Base-by-base conservation (phyloP, 2,888 invertebrate genomes). In the Clusia tigrina region DNA sequence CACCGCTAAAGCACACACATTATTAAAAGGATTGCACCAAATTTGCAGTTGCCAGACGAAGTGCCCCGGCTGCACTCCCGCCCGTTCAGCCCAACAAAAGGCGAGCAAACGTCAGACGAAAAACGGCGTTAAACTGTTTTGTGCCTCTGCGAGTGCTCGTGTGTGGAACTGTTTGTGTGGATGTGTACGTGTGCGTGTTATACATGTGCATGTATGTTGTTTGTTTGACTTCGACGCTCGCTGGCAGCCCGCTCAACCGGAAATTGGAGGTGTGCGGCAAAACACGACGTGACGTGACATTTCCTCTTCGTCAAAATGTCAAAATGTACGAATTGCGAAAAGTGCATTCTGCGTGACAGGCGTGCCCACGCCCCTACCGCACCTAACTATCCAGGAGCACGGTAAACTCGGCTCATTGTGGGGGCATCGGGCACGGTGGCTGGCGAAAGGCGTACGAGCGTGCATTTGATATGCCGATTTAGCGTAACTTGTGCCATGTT, bases 261-360 rank as follows among this genome's bases (percentile, higher is more conserved):
- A 83, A 83, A 83, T 83, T 81, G 81, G 81, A 83, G 83, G 83
- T 83, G 83, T 82, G 82, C 78, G 82, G 81, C 81, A 81, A 81
- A 83, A 82, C 82, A 81, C 82, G 80, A 83, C 81, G 82, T 83
- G 83, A 83, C 82, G 80, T 81, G 81, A 81, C 82, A 82, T 82
- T 83, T 83, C 83, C 83, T 83, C 78, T 78, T 79, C 77, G 80
- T 80, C 80, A 79, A 79, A 80, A 81, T 80, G 81, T 81, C 80
- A 81, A 81, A 81, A 80, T 78, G 74, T 75, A 73, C 56, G 26
- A 58, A 38, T 55, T 42, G 38, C 42, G 61, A 52, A 65, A 68
- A 71, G 68, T 70, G 71, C 67, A 69, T 68, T 66, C 12, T 48
- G 48, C 48, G 42, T 42, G 42, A 42, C 42, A 15, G 6, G 6